These are phyloP conservation scores for Auanema freiburgensis DNA, from an alignment of 2,888 invertebrate species.

Conservation along the genomic window DNA sequence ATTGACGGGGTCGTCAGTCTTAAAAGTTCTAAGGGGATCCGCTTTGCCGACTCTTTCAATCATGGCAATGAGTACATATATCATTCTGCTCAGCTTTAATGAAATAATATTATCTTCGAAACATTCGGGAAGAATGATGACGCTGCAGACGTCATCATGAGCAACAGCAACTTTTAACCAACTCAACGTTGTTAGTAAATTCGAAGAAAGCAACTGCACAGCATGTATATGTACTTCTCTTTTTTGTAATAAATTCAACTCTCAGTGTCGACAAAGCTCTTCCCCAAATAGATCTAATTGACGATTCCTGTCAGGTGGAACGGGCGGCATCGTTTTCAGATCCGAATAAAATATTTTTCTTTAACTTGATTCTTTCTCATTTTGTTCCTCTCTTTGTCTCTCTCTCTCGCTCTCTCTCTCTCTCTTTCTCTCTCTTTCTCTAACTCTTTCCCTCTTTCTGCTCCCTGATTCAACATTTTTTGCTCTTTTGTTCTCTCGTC, in stretches of 20 bases:
- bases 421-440: background rate
- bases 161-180: too few relatives aligned
- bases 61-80: conserved; percentile 1
- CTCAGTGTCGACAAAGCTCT: conserved; percentile 2
- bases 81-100: too few relatives aligned
- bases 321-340: conserved; percentile 16
- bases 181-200: too few relatives aligned
- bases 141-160: too few relatives aligned
- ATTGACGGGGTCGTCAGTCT: conserved; percentile 6
- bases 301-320: conserved; percentile 16
- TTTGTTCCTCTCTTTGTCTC: conserved; percentile 2
- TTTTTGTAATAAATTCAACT: background rate
- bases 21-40: background rate
- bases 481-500: conserved; percentile 9
- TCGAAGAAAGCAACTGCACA: too few relatives aligned
- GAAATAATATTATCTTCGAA: too few relatives aligned
- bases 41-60: conserved; percentile 1
- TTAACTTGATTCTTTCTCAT: background rate
- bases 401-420: too few relatives aligned
- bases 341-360: background rate
- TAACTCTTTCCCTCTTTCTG: too few relatives aligned
- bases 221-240: background rate
- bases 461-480: conserved; percentile 7
- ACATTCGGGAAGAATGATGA: too few relatives aligned
- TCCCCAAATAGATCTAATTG: background rate